Conservation (phyloP, 2,113 vertebrate species). For the Lagopus muta region DNA sequence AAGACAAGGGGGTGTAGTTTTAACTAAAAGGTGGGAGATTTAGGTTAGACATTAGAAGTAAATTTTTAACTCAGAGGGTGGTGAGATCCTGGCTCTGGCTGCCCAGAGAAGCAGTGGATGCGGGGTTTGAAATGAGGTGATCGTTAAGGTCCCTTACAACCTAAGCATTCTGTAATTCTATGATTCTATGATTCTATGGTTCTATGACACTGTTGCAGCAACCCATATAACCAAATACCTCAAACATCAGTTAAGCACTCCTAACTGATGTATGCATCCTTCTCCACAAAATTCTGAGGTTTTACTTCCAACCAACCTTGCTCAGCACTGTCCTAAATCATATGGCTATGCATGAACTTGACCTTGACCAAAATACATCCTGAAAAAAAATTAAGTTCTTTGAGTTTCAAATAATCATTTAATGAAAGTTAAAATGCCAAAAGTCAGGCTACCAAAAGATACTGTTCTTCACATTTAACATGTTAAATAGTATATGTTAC, state of each 20-base stretch:
- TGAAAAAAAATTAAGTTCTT: not conserved
- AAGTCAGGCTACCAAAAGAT: not conserved
- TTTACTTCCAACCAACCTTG: not conserved
- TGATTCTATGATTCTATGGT: too few species aligned
- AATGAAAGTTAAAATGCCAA: not conserved
- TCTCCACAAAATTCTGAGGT: not conserved
- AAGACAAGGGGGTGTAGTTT: not conserved
- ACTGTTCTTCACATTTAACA: not conserved
- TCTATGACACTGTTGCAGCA: accelerated
- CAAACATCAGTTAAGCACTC: not conserved
- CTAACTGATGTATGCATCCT: not conserved
- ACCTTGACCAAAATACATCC: not conserved
- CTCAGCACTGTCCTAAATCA: too few species aligned
- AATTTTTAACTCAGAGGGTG: not conserved
- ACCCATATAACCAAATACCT: not conserved
- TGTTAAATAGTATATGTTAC: not conserved
- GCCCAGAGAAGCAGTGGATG: not conserved
- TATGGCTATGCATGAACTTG: not conserved
- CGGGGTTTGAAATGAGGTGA: not conserved
- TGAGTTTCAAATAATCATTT: not conserved
- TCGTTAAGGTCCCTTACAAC: not conserved
- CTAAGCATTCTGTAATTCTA: not conserved
- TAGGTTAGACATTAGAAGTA: not conserved
- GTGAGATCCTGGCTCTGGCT: not conserved
- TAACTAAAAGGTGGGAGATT: not conserved